Evolutionary conservation across 1,140 invertebrate genomes (phyloP), one percentile per base, ranked within the genome.

Genomic region (Solenopsis invicta): DNA sequence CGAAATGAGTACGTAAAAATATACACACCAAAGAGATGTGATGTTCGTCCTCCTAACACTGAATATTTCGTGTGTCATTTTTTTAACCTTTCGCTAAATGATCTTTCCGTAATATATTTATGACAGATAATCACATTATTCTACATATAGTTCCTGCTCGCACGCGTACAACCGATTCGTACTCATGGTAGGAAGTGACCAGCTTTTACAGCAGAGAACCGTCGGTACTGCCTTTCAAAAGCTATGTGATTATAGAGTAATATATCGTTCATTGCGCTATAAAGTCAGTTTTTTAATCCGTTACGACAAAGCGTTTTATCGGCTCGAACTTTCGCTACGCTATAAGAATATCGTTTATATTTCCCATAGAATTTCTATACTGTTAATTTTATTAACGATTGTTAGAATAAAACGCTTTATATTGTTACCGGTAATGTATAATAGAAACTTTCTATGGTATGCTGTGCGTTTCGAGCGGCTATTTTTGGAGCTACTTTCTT

Each of bases 361-460:
- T 89, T 90, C 54, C 48, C 78, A 85, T 89, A 89, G 80, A 84
- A 85, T 87, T 75, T 87, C 61, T 89, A 85, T 80, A 41, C 34
- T 84, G 86, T 89, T 90, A 89, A 89, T 89, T 89, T 90, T 89
- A 89, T 89, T 56, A 34, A 75, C 41, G 62, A 78, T 59, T 87
- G 75, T 89, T 89, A 78, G 86, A 59, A 59, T 89, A 62, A 86
- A 87, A 78, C 50, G 54, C 74, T 85, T 69, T 75, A 75, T 87
- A 87, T 90, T 89, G 88, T 90, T 90, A 89, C 81, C 50, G 85
- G 29, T 89, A 87, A 84, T 67, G 24, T 56, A 86, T 89, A 87
- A 74, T 74, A 74, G 66, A 74, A 67, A 54, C 61, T 71, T 75
- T 75, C 5, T 52, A 66, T 61, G 69, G 50, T 84, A 69, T n/a